phyloP scores from a whole-genome alignment of 2,797 vertebrate genomes.

The Morus bassanus region DNA sequence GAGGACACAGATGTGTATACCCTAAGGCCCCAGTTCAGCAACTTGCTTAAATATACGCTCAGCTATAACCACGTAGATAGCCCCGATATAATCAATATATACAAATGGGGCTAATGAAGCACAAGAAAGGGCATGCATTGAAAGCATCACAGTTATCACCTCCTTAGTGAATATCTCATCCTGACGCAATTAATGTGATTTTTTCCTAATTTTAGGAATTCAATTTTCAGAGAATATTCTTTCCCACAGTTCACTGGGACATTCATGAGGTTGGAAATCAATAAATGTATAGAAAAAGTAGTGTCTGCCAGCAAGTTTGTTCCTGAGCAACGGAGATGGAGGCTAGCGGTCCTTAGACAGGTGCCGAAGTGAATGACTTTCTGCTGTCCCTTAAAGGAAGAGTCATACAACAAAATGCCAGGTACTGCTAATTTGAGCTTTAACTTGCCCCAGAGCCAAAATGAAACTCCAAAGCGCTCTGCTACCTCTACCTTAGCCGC shows the following conservation, averaged over 20 bases:
- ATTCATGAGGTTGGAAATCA: neutral
- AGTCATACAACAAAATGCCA: neutral
- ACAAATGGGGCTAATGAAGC: neutral
- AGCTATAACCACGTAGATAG: rapidly evolving
- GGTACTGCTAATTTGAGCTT: neutral
- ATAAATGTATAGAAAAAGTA: neutral
- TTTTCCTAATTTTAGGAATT: neutral
- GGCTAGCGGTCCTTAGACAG: neutral
- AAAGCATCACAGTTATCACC: neutral
- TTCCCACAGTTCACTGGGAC: neutral
- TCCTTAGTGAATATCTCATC: neutral
- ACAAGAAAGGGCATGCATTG: neutral
- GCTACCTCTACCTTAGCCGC: neutral
- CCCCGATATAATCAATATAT: neutral
- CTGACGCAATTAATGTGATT: neutral
- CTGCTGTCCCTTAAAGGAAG: neutral
- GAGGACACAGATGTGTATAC: rapidly evolving
- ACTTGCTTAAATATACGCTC: neutral
- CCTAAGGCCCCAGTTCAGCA: neutral
- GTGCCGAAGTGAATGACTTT: neutral
- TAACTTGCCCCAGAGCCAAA: neutral
- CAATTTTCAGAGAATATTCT: neutral
- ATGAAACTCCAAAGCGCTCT: neutral
- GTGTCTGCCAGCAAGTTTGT: neutral
- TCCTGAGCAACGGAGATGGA: neutral